A percentile compares a stretch with the other conserved stretches of the same genome.
Conservation (phyloP, 1,140 invertebrate genomes). For the Melanaphis sacchari region DNA sequence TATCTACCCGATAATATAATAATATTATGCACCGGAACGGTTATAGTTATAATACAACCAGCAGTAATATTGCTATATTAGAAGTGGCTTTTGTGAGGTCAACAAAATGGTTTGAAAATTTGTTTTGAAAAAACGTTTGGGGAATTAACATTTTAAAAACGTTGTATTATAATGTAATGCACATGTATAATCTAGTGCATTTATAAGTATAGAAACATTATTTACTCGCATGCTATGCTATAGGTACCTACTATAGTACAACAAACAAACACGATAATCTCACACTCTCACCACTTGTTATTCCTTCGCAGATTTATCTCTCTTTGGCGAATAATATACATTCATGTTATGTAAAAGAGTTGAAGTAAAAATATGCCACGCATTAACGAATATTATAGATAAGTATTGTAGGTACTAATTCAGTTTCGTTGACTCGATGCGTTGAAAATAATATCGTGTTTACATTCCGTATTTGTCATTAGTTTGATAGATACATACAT, state of each 20-base stretch:
- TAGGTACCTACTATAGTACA: too few relatives aligned
- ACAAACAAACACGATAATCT: constrained; percentile 12
- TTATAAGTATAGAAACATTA: neutral
- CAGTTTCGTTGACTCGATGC: neutral
- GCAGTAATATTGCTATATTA: neutral
- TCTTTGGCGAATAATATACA: neutral
- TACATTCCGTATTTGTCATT: neutral
- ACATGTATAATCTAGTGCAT: neutral
- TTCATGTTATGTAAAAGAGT: neutral
- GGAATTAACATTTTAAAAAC: neutral
- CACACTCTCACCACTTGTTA: neutral
- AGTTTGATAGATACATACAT: neutral
- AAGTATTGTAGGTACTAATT: neutral
- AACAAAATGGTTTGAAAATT: neutral
- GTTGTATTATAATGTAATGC: neutral
- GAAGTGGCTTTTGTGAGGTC: neutral
- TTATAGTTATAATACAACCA: neutral
- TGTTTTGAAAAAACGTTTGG: neutral
- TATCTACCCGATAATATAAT: constrained; percentile 1
- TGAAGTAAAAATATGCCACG: neutral
- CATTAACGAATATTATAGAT: neutral
- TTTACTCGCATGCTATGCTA: neutral
- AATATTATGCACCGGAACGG: neutral
- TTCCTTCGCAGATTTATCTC: neutral
- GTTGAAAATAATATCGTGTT: neutral